These are phyloP conservation scores for Sclerodermus sp. DNA, from an alignment of 2,888 invertebrate species.

Conservation along the genomic window DNA sequence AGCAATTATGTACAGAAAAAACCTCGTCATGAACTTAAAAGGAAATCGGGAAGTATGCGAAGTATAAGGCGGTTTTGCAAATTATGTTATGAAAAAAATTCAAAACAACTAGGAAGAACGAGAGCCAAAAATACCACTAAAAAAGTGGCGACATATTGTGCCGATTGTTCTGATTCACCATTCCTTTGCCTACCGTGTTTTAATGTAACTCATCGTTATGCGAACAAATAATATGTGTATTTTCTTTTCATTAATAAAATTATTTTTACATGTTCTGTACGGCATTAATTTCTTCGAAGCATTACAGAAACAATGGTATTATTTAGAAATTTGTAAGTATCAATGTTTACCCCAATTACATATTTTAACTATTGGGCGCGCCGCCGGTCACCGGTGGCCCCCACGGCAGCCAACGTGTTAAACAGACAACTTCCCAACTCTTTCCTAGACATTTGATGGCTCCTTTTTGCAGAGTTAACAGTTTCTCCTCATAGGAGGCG, in stretches of 20 bases:
- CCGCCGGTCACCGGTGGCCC: slow-evolving; percentile 11
- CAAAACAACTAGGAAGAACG: slow-evolving; percentile 11
- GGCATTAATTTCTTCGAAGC: slow-evolving; percentile 11
- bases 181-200: slow-evolving; percentile 10
- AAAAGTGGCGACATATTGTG: slow-evolving; percentile 16
- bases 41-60: slow-evolving; percentile 1
- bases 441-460: no score
- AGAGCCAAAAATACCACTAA: slow-evolving; percentile 7
- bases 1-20: not conserved
- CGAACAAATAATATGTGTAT: slow-evolving; percentile 2
- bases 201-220: slow-evolving; percentile 8
- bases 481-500: no score
- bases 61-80: slow-evolving; percentile 8
- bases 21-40: slow-evolving; percentile 5
- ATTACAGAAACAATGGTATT: slow-evolving; percentile 5
- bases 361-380: not conserved
- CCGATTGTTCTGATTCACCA: slow-evolving; percentile 13
- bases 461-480: no score
- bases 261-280: slow-evolving; percentile 11
- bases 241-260: slow-evolving; percentile 1
- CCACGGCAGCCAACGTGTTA: slow-evolving; percentile 3
- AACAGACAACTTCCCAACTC: no score
- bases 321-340: slow-evolving; percentile 3
- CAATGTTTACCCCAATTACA: not conserved
- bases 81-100: slow-evolving; percentile 9